phyloP scores from a whole-genome alignment of 2,113 vertebrate genomes.

The Panthera leo region DNA sequence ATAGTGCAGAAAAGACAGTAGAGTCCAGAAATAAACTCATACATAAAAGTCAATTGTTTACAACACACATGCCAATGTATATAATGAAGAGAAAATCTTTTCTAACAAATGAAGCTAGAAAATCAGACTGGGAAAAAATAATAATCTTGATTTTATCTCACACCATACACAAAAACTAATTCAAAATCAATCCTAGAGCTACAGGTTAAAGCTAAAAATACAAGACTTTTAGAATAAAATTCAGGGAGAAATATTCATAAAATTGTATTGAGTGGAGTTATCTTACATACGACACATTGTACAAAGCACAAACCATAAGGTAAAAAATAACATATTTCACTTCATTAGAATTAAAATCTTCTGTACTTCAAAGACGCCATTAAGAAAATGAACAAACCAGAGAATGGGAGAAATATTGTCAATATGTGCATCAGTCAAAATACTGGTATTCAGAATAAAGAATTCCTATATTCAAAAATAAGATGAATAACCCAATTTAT shows the following conservation, averaged over 20 bases:
- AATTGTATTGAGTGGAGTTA: neutral
- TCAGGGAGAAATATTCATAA: neutral
- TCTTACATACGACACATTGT: neutral
- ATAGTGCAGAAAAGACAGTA: neutral
- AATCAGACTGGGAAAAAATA: neutral
- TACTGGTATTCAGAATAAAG: neutral
- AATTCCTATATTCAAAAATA: neutral
- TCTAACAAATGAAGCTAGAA: neutral
- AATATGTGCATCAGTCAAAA: neutral
- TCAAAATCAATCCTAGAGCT: neutral
- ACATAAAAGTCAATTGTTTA: neutral
- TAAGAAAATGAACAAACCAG: neutral
- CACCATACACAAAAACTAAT: neutral
- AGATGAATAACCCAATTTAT: neutral
- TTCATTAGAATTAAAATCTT: neutral
- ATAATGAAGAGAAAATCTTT: neutral
- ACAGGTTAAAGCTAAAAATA: neutral
- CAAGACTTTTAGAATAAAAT: neutral
- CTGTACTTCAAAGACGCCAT: neutral
- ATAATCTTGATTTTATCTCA: neutral
- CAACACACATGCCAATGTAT: neutral
- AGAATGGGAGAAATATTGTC: neutral
- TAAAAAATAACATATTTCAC: neutral
- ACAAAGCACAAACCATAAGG: neutral
- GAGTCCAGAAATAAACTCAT: neutral